Evolutionary conservation across 1,140 invertebrate genomes (phyloP).

Genomic region (Mactra quadrangularis): DNA sequence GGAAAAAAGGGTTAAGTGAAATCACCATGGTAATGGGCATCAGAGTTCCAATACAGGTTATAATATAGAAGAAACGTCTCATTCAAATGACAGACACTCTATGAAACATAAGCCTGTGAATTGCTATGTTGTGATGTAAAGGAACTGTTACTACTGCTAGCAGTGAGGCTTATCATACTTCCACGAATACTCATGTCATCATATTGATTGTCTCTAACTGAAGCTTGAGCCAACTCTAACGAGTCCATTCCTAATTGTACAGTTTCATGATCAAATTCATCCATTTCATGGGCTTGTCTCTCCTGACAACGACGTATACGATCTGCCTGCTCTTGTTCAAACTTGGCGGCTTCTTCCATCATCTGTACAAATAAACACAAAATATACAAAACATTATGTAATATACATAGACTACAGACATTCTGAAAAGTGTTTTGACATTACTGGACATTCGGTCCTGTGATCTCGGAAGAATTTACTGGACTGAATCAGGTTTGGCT

Average conservation of each 20-base stretch:
- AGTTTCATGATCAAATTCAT: constrained; percentile 97
- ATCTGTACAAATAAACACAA: constrained; percentile 87
- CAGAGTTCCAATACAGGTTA: too few relatives aligned
- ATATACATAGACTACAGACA: too few relatives aligned
- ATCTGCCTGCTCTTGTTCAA: constrained; percentile 94
- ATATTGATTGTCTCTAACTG: constrained; percentile 92
- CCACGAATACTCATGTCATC: constrained; percentile 91
- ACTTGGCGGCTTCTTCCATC: constrained; percentile 95
- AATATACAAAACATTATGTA: not conserved
- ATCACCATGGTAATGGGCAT: too few relatives aligned
- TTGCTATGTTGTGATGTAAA: constrained; percentile 75
- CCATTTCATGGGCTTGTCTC: constrained; percentile 93
- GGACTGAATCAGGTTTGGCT: too few relatives aligned
- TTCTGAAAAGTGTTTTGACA: too few relatives aligned
- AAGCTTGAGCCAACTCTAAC: constrained; percentile 94
- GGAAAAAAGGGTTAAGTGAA: too few relatives aligned
- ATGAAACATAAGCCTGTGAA: constrained; percentile 46
- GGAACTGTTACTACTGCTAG: constrained; percentile 93
- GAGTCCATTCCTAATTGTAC: constrained; percentile 94
- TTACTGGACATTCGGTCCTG: too few relatives aligned
- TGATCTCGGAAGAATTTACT: too few relatives aligned
- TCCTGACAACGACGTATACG: constrained; percentile 94
- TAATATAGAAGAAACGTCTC: too few relatives aligned
- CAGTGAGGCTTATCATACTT: constrained; percentile 96
- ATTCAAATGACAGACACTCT: constrained; percentile 2